Percentiles rank a stretch among this genome's conserved stretches.
These are phyloP conservation scores for Rhynchotus rufescens DNA, from an alignment of 2,797 vertebrate species.

Conservation along the genomic window DNA sequence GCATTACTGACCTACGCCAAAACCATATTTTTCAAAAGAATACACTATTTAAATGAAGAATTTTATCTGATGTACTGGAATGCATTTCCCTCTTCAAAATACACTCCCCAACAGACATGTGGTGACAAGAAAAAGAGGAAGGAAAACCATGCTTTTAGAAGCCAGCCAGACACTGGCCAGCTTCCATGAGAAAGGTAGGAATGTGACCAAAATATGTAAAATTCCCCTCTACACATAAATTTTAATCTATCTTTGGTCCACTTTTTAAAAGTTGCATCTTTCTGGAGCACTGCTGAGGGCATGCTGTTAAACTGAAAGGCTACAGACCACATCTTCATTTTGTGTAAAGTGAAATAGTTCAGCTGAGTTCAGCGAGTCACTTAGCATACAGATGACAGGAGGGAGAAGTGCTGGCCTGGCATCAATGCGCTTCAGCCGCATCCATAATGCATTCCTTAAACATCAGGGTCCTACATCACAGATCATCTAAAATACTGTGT, in stretches of 20 bases:
- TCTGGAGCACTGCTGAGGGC: background rate
- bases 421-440: background rate
- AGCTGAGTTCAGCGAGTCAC: background rate
- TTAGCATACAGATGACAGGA: background rate
- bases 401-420: too few species aligned
- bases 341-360: background rate
- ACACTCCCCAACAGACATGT: background rate
- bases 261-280: background rate
- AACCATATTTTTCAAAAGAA: background rate
- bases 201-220: background rate
- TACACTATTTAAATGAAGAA: background rate
- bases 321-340: background rate
- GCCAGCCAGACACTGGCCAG: too few species aligned
- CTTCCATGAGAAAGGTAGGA: too few species aligned
- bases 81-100: background rate
- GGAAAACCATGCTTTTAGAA: background rate
- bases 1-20: background rate
- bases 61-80: background rate
- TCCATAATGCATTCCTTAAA: background rate
- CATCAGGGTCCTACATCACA: too few species aligned
- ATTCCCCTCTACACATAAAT: background rate
- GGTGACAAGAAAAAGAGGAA: background rate
- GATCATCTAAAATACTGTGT: background rate
- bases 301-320: background rate
- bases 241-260: background rate